phyloP scores from a whole-genome alignment of 2,888 invertebrate species.

The Deilephila porcellus region DNA sequence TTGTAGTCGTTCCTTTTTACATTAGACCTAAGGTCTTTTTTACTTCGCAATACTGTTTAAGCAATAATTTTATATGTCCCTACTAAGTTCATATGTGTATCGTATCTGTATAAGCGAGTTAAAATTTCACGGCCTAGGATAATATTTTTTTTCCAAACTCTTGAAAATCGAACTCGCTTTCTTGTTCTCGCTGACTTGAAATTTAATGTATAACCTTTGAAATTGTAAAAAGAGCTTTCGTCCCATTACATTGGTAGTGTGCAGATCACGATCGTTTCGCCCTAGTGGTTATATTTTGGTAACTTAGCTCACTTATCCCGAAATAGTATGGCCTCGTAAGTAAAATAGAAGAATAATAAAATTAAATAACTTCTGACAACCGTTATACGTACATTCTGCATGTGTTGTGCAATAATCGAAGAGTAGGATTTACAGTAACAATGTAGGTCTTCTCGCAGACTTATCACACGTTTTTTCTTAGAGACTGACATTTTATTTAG shows the following conservation, averaged over 20 bases:
- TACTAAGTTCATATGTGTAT: constrained; percentile 34
- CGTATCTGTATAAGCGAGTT: constrained; percentile 41
- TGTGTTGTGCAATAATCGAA: constrained; percentile 82
- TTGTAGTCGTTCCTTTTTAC: constrained; percentile 75
- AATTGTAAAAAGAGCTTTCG: constrained; percentile 27
- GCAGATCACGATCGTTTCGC: background rate
- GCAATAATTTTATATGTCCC: constrained; percentile 79
- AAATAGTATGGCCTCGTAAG: constrained; percentile 41
- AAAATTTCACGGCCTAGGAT: constrained; percentile 31
- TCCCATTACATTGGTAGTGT: constrained; percentile 16
- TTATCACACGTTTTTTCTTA: constrained; percentile 61
- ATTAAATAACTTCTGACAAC: constrained; percentile 54
- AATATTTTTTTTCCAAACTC: background rate
- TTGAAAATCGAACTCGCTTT: constrained; percentile 11
- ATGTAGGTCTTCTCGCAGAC: constrained; percentile 75
- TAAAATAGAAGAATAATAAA: constrained; percentile 54
- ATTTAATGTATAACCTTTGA: constrained; percentile 33
- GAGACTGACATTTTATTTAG: constrained; percentile 65
- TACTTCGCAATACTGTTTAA: constrained; percentile 80
- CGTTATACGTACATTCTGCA: constrained; percentile 79
- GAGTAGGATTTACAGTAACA: constrained; percentile 67
- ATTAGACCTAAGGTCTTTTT: constrained; percentile 79
- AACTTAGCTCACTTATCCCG: constrained; percentile 39
- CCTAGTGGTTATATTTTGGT: constrained; percentile 7
- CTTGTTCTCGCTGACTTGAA: constrained; percentile 27